Evolutionary conservation across 35 echinoderm and acorn worm species (phyloP).

Genomic region (Nesometra sesokonis): DNA sequence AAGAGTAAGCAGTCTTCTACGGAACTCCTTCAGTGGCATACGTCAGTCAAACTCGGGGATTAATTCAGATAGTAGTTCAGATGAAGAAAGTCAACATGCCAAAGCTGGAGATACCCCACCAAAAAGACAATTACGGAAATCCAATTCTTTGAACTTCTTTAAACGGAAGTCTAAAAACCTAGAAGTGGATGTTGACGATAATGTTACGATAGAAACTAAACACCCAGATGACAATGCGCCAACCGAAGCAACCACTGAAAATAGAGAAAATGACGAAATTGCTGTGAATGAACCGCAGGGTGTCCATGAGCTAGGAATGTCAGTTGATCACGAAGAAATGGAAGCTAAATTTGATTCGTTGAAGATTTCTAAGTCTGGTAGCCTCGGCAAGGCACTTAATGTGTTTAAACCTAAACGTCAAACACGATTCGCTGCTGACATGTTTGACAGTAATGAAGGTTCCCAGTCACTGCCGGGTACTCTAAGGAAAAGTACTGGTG

Average conservation of each 20-base stretch:
- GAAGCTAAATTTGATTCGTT: neutral
- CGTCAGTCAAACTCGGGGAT: neutral
- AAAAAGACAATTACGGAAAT: neutral
- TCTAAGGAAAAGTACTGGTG: neutral
- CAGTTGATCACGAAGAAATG: neutral
- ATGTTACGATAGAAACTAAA: neutral
- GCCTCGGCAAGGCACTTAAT: neutral
- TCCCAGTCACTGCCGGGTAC: neutral
- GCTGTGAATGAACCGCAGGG: neutral
- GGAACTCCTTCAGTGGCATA: neutral
- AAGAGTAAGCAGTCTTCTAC: neutral
- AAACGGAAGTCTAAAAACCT: neutral
- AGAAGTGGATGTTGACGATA: neutral
- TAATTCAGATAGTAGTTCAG: neutral
- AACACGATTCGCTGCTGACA: neutral
- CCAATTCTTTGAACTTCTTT: neutral
- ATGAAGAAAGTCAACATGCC: neutral
- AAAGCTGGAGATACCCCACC: neutral
- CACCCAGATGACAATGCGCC: neutral
- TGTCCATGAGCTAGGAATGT: neutral
- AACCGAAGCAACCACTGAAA: neutral
- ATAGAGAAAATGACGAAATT: neutral
- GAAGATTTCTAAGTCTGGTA: neutral
- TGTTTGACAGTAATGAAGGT: neutral
- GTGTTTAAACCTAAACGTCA: neutral